These are phyloP conservation scores for Spisula solida DNA, from an alignment of 2,888 invertebrate genomes.

Conservation along the genomic window DNA sequence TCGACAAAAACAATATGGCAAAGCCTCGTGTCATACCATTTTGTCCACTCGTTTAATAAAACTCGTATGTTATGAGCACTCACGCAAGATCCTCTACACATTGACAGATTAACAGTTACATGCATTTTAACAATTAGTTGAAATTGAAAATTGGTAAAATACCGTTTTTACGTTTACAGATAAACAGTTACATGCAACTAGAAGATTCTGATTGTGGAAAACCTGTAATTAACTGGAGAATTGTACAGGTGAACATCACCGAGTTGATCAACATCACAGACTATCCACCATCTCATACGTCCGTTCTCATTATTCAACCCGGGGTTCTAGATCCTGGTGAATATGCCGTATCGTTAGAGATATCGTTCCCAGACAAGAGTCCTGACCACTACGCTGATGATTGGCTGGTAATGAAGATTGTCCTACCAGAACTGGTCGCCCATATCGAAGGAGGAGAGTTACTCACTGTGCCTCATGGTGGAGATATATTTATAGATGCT, in stretches of 20 bases:
- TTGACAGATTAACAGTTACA: too few species aligned
- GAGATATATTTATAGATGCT: conserved; percentile 50
- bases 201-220: conserved; percentile 21
- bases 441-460: conserved; percentile 60
- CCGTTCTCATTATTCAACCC: conserved; percentile 52
- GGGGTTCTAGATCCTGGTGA: conserved; percentile 55
- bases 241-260: conserved; percentile 15
- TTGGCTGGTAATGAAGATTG: conserved; percentile 44
- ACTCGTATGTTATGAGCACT: too few species aligned
- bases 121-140: too few species aligned
- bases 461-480: conserved; percentile 48
- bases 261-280: conserved; percentile 16
- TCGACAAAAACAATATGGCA: too few species aligned
- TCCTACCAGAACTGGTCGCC: conserved; percentile 63
- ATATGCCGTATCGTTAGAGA: conserved; percentile 53
- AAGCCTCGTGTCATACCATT: too few species aligned
- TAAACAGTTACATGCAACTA: conserved; percentile 51
- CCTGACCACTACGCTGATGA: conserved; percentile 48
- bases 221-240: conserved; percentile 41
- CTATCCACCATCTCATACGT: conserved; percentile 56
- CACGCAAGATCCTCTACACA: too few species aligned
- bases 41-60: too few species aligned
- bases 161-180: conserved; percentile 6
- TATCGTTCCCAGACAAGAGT: conserved; percentile 47
- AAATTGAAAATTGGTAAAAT: not conserved